Base-by-base conservation (phyloP, 2,113 vertebrate species). In the Serinus canaria region DNA sequence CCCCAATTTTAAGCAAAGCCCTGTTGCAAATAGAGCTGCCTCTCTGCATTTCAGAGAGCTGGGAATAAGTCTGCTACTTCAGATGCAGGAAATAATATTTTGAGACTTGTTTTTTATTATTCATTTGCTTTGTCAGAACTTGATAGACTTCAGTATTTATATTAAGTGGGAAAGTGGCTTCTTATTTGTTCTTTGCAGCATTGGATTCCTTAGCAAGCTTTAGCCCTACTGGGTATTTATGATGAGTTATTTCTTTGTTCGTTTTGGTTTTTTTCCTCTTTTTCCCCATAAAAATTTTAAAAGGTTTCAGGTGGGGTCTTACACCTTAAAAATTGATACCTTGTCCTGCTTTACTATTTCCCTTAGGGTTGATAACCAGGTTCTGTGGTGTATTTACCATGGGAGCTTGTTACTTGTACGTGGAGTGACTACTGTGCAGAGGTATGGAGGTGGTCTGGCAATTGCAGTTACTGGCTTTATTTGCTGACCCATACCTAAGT, bases 301-400 rank as follows among this genome's bases (percentile, higher is more conserved):
- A 91, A 82, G 35, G 27, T 92, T 91, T 94, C 37, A 83, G 27
- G 52, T n/a, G 78, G 81, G 39, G 30, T 76, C 82, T 90, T 77
- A 31, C 53, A 70, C 37, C 47, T 94, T 92, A 83, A 88, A 91
- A 94, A 94, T 91, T 94, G 87, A 64, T 91, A n/a, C 23, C 35
- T 91, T 95, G 46, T 95, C 94, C 84, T 95, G 55, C 93, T 97
- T 96, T 92, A 92, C 93, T 97, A 81, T 96, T 94, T 96, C 23
- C 27, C 88, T 90, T 75, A 96, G 96, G 95, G 92, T 90, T 95
- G 92, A 86, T 97, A 96, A 96, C 92, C 92, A 95, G 88, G 75
- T 97, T 96, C 93, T 96, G 93, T 96, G 94, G 92, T 96, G 95
- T 94, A 92, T 97, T 96, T 94, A 95, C 93, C 79, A 94, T 93